Conservation (phyloP, 2,888 invertebrate genomes). For the Meghimatium bilineatum region DNA sequence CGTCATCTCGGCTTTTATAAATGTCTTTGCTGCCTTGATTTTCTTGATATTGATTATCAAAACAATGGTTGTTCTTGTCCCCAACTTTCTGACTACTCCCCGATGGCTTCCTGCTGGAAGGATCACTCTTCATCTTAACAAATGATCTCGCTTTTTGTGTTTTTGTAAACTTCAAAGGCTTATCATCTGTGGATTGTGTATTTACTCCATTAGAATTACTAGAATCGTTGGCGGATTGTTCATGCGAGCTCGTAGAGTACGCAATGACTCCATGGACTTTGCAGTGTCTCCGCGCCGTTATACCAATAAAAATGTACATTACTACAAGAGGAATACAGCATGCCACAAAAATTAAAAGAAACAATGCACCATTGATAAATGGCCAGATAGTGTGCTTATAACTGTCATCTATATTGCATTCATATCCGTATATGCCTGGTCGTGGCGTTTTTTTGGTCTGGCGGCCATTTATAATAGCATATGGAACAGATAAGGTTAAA, state of each 20-base stretch:
- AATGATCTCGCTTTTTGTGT: constrained; percentile 19
- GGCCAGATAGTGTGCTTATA: constrained; percentile 40
- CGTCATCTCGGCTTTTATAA: background rate
- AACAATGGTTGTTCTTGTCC: background rate
- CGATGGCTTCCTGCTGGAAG: background rate
- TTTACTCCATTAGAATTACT: background rate
- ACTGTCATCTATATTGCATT: constrained; percentile 35
- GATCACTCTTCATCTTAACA: constrained; percentile 17
- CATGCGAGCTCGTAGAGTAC: background rate
- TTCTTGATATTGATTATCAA: background rate
- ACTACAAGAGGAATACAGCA: constrained; percentile 29
- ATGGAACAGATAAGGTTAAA: constrained; percentile 28
- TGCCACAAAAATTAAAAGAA: constrained; percentile 31
- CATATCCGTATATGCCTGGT: constrained; percentile 21
- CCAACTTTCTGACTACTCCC: background rate
- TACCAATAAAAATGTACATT: constrained; percentile 35
- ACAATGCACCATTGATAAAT: constrained; percentile 22
- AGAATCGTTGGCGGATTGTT: background rate
- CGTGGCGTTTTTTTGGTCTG: constrained; percentile 23
- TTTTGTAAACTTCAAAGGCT: background rate
- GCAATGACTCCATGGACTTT: background rate
- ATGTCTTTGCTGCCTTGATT: background rate
- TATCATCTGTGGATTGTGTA: constrained; percentile 17
- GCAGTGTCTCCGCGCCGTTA: constrained; percentile 33
- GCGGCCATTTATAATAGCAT: constrained; percentile 39